These are phyloP conservation scores for Corythaixoides concolor DNA, from an alignment of 2,113 vertebrate species.

Conservation along the genomic window DNA sequence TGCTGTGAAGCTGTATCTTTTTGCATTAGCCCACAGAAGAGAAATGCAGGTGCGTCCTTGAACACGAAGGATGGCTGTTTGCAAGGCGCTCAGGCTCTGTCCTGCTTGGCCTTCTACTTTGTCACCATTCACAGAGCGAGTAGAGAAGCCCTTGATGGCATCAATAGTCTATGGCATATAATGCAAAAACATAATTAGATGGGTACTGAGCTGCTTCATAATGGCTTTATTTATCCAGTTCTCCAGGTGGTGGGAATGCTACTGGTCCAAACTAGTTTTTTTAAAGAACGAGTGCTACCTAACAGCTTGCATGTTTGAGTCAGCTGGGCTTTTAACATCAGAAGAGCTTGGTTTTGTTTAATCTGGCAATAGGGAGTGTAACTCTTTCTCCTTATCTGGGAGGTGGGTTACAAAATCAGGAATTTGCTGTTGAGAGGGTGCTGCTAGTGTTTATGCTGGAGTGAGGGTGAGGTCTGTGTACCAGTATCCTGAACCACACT, in stretches of 20 bases:
- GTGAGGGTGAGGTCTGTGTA: too few relatives aligned
- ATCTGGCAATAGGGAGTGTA: not conserved
- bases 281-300: not conserved
- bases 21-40: not conserved
- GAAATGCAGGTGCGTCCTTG: not conserved
- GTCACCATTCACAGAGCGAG: not conserved
- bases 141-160: not conserved
- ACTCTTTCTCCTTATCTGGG: not conserved
- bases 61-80: not conserved
- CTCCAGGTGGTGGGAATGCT: not conserved
- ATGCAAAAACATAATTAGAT: not conserved
- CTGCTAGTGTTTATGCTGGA: not conserved
- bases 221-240: not conserved
- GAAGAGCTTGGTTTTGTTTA: not conserved
- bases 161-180: not conserved
- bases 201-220: not conserved
- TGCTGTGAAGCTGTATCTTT: too few relatives aligned
- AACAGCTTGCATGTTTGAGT: not conserved
- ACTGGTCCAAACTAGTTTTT: not conserved
- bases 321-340: not conserved
- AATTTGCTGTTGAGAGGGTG: not conserved
- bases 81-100: not conserved
- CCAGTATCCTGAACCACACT: fast-evolving
- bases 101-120: not conserved
- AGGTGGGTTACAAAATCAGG: not conserved